phyloP scores from a whole-genome alignment of 2,888 invertebrate species.

The Perithous albicinctus region DNA sequence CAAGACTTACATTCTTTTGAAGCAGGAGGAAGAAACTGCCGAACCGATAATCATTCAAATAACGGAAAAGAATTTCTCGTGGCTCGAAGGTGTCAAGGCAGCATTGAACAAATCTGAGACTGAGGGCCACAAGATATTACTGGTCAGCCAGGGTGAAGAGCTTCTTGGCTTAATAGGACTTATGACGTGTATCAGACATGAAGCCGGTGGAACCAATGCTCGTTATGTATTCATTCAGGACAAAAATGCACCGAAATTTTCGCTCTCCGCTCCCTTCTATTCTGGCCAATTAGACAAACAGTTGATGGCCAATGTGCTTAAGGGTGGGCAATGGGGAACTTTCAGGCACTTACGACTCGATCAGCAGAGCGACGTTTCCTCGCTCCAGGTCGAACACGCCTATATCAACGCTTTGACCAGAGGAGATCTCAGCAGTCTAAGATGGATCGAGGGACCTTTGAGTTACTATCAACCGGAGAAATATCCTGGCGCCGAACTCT shows the following conservation, averaged over 20 bases:
- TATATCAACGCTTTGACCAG: slow-evolving; percentile 96
- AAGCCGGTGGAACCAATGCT: slow-evolving; percentile 92
- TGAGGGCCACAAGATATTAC: slow-evolving; percentile 87
- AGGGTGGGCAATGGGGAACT: slow-evolving; percentile 93
- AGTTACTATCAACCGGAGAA: slow-evolving; percentile 87
- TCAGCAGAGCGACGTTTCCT: slow-evolving; percentile 81
- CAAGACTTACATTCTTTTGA: slow-evolving; percentile 89
- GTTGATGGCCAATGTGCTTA: slow-evolving; percentile 93
- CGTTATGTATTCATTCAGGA: slow-evolving; percentile 91
- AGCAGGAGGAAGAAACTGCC: slow-evolving; percentile 85
- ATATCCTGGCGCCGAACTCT: slow-evolving; percentile 88
- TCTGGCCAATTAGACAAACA: slow-evolving; percentile 89
- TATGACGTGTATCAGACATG: slow-evolving; percentile 95
- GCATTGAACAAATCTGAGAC: slow-evolving; percentile 89
- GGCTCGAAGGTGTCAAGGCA: slow-evolving; percentile 93
- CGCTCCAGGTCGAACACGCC: slow-evolving; percentile 93
- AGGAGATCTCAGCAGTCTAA: slow-evolving; percentile 96
- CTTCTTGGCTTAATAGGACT: slow-evolving; percentile 92
- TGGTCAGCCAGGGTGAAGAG: slow-evolving; percentile 90
- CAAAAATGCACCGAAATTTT: slow-evolving; percentile 87
- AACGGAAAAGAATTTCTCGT: slow-evolving; percentile 90
- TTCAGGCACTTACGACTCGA: slow-evolving; percentile 92
- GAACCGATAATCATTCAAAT: slow-evolving; percentile 87
- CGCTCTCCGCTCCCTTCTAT: slow-evolving; percentile 87
- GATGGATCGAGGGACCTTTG: slow-evolving; percentile 96